Percentiles rank a stretch among this genome's conserved stretches.
Evolutionary conservation across 2,113 vertebrate genomes (phyloP).

Genomic region (Tupaia chinensis): DNA sequence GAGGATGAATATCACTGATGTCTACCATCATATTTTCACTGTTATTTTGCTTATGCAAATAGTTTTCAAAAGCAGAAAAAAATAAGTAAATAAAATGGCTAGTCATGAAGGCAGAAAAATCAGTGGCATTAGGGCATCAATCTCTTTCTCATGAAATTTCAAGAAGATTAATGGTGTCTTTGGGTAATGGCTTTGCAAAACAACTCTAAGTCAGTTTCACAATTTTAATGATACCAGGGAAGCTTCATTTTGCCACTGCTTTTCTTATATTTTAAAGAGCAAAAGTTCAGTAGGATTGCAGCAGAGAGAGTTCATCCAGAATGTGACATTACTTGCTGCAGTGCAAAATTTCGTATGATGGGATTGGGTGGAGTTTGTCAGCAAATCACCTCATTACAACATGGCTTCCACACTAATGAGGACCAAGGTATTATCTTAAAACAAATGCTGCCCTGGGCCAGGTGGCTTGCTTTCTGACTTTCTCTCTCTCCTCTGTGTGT

Average conservation of each 20-base stretch:
- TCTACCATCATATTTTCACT: not conserved
- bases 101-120: slow-evolving; percentile 44
- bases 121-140: slow-evolving; percentile 34
- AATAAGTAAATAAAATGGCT: slow-evolving; percentile 4
- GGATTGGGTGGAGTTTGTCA: slow-evolving; percentile 21
- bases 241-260: slow-evolving; percentile 24
- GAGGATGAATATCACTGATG: not conserved
- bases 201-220: slow-evolving; percentile 61
- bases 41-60: not conserved
- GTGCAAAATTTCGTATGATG: slow-evolving; percentile 6
- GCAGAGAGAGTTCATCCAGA: slow-evolving; percentile 24
- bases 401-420: slow-evolving; percentile 36
- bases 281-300: slow-evolving; percentile 57
- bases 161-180: slow-evolving; percentile 59
- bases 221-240: slow-evolving; percentile 62
- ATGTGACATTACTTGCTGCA: not conserved
- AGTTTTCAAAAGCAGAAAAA: slow-evolving; percentile 43
- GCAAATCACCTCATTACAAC: slow-evolving; percentile 63
- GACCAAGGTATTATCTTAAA: not conserved
- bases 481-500: no score
- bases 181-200: slow-evolving; percentile 62
- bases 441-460: not conserved
- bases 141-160: slow-evolving; percentile 57
- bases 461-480: no score
- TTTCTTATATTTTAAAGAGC: slow-evolving; percentile 68